phyloP scores from a whole-genome alignment of 2,888 invertebrate genomes.

The Macrostomum cliftonense region DNA sequence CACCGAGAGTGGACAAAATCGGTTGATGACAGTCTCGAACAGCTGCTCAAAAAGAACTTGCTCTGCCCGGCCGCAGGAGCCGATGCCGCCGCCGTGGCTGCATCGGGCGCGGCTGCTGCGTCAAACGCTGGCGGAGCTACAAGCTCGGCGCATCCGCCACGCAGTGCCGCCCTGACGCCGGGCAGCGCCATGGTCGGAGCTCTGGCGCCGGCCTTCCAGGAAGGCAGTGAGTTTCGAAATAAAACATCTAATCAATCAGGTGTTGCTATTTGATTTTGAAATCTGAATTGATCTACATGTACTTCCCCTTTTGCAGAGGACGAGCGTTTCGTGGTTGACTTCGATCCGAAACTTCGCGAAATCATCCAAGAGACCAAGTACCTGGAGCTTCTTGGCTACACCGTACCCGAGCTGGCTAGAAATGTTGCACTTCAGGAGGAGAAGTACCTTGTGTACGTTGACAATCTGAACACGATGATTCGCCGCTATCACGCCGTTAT shows the following conservation, averaged over 20 bases:
- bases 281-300: no score
- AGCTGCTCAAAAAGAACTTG: constrained; percentile 40
- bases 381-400: constrained; percentile 38
- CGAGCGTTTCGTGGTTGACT: constrained; percentile 34
- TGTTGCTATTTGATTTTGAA: no score
- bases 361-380: constrained; percentile 39
- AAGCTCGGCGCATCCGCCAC: no score
- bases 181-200: no score
- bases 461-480: constrained; percentile 34
- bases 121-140: not conserved
- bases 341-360: constrained; percentile 36
- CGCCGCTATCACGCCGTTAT: constrained; percentile 44
- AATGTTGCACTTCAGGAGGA: constrained; percentile 38
- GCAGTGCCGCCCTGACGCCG: no score
- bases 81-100: not conserved
- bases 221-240: no score
- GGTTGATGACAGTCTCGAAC: constrained; percentile 48
- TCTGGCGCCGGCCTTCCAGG: no score
- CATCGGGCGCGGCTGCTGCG: not conserved
- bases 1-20: constrained; percentile 52
- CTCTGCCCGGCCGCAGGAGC: not conserved
- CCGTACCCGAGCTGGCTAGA: constrained; percentile 38
- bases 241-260: no score
- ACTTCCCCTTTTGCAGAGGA: constrained; percentile 7
- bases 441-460: constrained; percentile 35